Evolutionary conservation across 2,797 vertebrate species (phyloP), one percentile per base, ranked within the genome.

Genomic region (Aselliscus stoliczkanus): DNA sequence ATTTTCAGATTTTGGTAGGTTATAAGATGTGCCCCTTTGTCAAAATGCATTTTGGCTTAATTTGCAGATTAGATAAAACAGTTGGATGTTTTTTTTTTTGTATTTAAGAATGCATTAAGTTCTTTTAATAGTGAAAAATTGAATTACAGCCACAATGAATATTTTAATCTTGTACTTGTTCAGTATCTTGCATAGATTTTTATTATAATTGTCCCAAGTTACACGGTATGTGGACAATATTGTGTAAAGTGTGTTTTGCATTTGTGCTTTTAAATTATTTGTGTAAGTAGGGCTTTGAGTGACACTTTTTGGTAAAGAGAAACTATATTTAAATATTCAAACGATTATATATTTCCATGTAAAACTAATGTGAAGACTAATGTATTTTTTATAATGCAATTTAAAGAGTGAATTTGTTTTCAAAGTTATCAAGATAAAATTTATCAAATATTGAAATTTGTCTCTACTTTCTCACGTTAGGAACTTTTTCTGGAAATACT

Each of bases 271-370:
- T 96, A 94, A 96, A 90, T 97, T 91, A 94, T 96, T 96, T 93
- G 92, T 96, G 96, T 98, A 97, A 96, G 92, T 96, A 96, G 69
- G 83, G 34, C 54, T 65, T 79, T 83, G 95, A 90, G 93, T 97
- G 81, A 96, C 90, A 52, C 2, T 76, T 98, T 96, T 96, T 97
- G 88, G 93, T 97, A 96, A 98, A 98, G 96, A 95, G 94, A 76
- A 97, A 50, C 94, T 98, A 50, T 98, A 98, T 98, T 98, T 98
- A 98, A 98, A 96, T 98, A 92, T 96, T 88, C 96, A 97, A 97
- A 95, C 97, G 98, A 90, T 90, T 96, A 96, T 98, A 97, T 98
- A 98, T 98, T 98, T 98, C 98, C 86, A 92, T 97, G 97, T 44
- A 96, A 96, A 96, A 58, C 12, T 96, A 97, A 67, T 86, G 88